These are phyloP conservation scores for Aphelenchoides fujianensis DNA, from an alignment of 1,140 invertebrate species.

Conservation along the genomic window DNA sequence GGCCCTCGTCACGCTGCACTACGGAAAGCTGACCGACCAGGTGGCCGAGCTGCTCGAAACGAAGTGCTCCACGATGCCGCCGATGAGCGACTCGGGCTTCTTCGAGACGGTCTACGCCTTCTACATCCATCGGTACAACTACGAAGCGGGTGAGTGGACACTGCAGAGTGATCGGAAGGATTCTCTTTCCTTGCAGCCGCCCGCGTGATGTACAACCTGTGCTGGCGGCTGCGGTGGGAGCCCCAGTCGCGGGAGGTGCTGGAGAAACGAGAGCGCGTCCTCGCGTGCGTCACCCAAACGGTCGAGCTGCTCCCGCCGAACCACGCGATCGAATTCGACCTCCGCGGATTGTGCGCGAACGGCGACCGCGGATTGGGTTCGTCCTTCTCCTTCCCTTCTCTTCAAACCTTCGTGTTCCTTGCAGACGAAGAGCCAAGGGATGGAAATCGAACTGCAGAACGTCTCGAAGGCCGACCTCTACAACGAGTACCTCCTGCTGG, in stretches of 20 bases:
- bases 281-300: slow-evolving; percentile 37
- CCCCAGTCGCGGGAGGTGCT: slow-evolving; percentile 36
- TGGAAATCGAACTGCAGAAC: slow-evolving; percentile 7
- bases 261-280: slow-evolving; percentile 31
- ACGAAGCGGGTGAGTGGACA: slow-evolving; percentile 25
- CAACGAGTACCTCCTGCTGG: slow-evolving; percentile 34
- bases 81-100: slow-evolving; percentile 20
- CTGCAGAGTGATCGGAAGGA: neutral
- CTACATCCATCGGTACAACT: slow-evolving; percentile 42
- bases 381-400: too few species aligned
- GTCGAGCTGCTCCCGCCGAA: slow-evolving; percentile 19
- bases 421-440: neutral
- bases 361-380: neutral
- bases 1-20: slow-evolving; percentile 33
- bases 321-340: slow-evolving; percentile 22
- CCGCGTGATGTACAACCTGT: slow-evolving; percentile 24
- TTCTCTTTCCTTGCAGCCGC: slow-evolving; percentile 13
- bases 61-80: slow-evolving; percentile 18
- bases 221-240: slow-evolving; percentile 28
- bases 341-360: neutral
- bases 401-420: neutral
- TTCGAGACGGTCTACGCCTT: slow-evolving; percentile 48
- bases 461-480: slow-evolving; percentile 29
- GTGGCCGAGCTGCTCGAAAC: slow-evolving; percentile 40
- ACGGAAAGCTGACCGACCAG: slow-evolving; percentile 25